Evolutionary conservation across 35 echinoderm and acorn worm genomes (phyloP), one percentile per base, ranked within the genome.

Genomic region (Apostichopus parvimensis): DNA sequence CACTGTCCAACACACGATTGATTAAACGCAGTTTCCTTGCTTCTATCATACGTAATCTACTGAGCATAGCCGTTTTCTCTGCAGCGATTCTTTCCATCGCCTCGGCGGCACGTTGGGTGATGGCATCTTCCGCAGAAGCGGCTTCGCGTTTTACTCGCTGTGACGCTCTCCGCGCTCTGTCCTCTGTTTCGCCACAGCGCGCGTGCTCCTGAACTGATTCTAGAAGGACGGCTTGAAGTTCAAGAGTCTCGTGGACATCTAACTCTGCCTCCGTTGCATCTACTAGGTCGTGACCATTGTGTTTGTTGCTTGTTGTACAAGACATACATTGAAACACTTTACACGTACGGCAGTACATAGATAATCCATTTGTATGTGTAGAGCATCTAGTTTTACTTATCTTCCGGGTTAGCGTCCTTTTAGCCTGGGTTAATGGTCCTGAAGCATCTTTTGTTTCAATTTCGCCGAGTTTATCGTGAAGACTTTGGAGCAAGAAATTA

Each of bases 211-310:
- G 83, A 65, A 87, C 83, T 21, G 83, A 87, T 65, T 87, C 83
- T 17, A 87, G 12, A 9, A 87, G 56, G 83, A 87, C 83, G 6
- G 83, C 83, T 65, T 87, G 83, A 21, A 87, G 60, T 56, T 87
- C 83, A 65, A 87, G 54, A n/a, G 83, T 87, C 83, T 87, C 83
- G 83, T 87, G 83, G 56, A 87, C 83, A 87, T 87, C 83, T 57
- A 87, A 20, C 83, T 87, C 83, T 65, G 83, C 83, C 12, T 87
- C 56, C 56, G 83, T 87, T 57, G 83, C 83, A 61, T 87, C 83
- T 18, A 87, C 83, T 9, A 87, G 83, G 56, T 87, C 83, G 21
- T 87, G 83, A 21, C 83, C 83, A 10, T 64, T 87, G 53, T 87
- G 83, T 61, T 61, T 20, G 56, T 87, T 87, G 56, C 83, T 87